phyloP scores from a whole-genome alignment of 2,113 vertebrate genomes.

The Cyanoliseus patagonus region DNA sequence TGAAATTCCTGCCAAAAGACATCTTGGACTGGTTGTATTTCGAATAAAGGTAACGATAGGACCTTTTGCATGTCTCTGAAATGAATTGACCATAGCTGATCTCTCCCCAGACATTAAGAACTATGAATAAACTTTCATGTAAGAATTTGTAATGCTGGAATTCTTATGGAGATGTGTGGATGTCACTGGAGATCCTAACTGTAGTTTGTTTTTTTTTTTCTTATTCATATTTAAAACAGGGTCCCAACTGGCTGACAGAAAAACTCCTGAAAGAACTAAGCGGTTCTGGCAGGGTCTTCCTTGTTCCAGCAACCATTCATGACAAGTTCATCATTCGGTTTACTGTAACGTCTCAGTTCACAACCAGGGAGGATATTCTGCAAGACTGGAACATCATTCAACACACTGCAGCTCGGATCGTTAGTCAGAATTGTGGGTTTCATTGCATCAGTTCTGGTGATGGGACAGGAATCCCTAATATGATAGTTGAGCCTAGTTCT shows the following conservation, averaged over 20 bases:
- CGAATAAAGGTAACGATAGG: conserved; percentile 84
- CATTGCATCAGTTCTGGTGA: neutral
- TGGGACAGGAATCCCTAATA: neutral
- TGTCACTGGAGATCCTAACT: conserved; percentile 3
- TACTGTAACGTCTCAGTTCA: conserved; percentile 93
- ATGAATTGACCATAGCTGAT: neutral
- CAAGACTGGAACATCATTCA: conserved; percentile 90
- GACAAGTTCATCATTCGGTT: conserved; percentile 93
- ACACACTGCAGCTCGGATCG: conserved; percentile 73
- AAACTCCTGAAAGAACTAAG: conserved; percentile 86
- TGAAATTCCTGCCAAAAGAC: conserved; percentile 90
- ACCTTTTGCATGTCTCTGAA: neutral
- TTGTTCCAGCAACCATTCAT: conserved; percentile 87
- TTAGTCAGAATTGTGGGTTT: conserved; percentile 64
- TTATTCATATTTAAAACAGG: conserved; percentile 69
- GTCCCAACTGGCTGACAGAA: conserved; percentile 88
- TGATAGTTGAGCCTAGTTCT: neutral
- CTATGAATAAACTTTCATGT: neutral
- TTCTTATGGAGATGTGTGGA: neutral
- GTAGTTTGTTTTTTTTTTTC: neutral
- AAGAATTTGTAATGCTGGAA: neutral
- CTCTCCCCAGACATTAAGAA: neutral
- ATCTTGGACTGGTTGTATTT: conserved; percentile 95
- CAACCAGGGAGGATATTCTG: conserved; percentile 85
- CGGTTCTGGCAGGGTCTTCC: conserved; percentile 86